Conservation (phyloP, 2,113 vertebrate species). For the Pyxicephalus adspersus region DNA sequence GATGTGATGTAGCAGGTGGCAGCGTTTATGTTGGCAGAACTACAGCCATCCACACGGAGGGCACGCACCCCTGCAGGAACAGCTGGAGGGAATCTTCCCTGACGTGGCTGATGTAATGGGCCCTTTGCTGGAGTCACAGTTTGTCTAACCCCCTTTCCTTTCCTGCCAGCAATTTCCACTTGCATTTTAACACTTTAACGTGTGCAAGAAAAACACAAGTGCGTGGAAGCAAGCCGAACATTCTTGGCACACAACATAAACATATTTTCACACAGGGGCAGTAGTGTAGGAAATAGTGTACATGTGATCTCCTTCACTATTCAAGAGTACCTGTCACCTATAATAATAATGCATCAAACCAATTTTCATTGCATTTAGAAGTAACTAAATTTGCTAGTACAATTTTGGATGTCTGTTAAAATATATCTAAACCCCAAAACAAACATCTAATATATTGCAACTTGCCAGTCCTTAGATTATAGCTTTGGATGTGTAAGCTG, state of each 20-base stretch:
- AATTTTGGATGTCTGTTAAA: too few relatives aligned
- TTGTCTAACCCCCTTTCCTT: conserved; percentile 26
- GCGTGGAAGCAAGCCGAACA: neutral
- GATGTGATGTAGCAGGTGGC: too few relatives aligned
- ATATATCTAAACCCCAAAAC: too few relatives aligned
- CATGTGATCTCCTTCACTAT: neutral
- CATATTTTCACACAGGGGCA: neutral
- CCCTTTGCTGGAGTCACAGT: conserved; percentile 19
- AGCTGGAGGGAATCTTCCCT: conserved; percentile 32
- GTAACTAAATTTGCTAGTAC: too few relatives aligned
- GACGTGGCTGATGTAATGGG: conserved; percentile 4
- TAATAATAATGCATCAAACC: too few relatives aligned
- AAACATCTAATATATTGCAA: too few relatives aligned
- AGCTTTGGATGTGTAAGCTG: too few relatives aligned
- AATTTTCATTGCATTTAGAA: too few relatives aligned
- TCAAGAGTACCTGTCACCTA: too few relatives aligned
- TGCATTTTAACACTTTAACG: conserved; percentile 8
- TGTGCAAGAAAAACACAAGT: neutral
- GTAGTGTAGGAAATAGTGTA: neutral
- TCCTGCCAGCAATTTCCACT: conserved; percentile 23
- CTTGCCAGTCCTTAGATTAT: too few relatives aligned
- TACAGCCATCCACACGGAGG: neutral
- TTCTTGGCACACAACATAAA: neutral
- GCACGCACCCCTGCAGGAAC: neutral
- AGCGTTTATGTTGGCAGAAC: neutral